Conservation (phyloP, 2,888 invertebrate genomes). For the Tetranychus truncatus region DNA sequence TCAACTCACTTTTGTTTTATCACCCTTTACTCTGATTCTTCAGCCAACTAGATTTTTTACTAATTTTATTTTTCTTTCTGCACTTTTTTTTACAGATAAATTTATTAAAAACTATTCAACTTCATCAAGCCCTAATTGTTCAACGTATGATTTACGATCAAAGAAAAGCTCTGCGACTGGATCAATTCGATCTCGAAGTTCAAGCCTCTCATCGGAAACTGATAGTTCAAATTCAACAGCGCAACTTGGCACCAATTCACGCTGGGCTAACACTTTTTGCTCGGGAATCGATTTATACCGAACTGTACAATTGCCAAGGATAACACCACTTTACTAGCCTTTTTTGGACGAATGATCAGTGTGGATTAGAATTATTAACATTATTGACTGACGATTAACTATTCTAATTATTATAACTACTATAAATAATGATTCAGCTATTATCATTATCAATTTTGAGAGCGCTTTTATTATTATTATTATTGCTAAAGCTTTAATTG, state of each 20-base stretch:
- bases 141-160: neutral
- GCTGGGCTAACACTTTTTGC: neutral
- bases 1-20: neutral
- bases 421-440: too few relatives aligned
- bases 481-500: too few relatives aligned
- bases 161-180: neutral
- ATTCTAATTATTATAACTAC: neutral
- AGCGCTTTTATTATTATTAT: too few relatives aligned
- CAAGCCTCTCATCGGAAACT: neutral
- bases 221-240: neutral
- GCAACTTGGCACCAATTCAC: neutral
- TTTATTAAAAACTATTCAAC: neutral
- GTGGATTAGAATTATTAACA: too few relatives aligned
- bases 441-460: too few relatives aligned
- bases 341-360: too few relatives aligned
- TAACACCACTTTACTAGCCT: neutral
- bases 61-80: neutral
- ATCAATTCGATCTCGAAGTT: neutral
- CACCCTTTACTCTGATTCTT: neutral
- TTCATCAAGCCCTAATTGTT: neutral
- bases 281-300: neutral
- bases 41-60: neutral
- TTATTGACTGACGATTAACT: neutral
- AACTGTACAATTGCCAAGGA: neutral
- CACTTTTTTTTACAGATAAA: neutral